phyloP scores from a whole-genome alignment of 2,888 invertebrate genomes.

The Dascillus cervinus region DNA sequence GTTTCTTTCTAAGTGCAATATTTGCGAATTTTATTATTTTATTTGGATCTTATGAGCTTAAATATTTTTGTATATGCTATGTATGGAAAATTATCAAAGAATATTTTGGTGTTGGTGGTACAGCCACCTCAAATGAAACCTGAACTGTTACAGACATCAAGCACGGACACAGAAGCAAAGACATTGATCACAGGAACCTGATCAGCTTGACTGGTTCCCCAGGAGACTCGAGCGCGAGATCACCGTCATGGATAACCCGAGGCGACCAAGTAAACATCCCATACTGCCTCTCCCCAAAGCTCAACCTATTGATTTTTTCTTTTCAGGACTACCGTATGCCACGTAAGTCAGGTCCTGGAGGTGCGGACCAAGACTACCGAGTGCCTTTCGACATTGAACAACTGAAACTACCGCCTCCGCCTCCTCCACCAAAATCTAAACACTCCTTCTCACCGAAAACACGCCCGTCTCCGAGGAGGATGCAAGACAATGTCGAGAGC shows the following conservation, averaged over 20 bases:
- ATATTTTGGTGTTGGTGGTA: too few species aligned
- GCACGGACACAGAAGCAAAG: conserved; percentile 41
- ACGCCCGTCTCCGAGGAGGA: conserved; percentile 19
- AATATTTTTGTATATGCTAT: too few species aligned
- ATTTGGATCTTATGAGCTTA: too few species aligned
- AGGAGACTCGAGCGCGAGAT: conserved; percentile 21
- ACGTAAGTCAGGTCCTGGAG: conserved; percentile 5
- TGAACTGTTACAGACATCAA: conserved; percentile 15
- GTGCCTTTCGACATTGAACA: conserved; percentile 31
- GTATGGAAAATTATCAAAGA: too few species aligned
- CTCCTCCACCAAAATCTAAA: conserved; percentile 42
- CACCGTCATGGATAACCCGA: conserved; percentile 19
- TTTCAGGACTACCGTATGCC: conserved; percentile 24
- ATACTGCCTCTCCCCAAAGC: background rate
- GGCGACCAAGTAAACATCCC: conserved; percentile 37
- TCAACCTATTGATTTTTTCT: background rate
- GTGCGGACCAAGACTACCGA: conserved; percentile 35
- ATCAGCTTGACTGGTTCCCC: conserved; percentile 76
- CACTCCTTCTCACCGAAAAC: conserved; percentile 10
- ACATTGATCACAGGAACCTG: conserved; percentile 77
- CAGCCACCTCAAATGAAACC: too few species aligned
- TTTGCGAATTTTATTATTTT: too few species aligned
- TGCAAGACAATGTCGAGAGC: conserved; percentile 65
- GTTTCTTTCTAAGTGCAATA: too few species aligned
- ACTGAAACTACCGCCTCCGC: conserved; percentile 41